Conservation (phyloP, 2,113 vertebrate genomes). For the Arvicanthis niloticus region DNA sequence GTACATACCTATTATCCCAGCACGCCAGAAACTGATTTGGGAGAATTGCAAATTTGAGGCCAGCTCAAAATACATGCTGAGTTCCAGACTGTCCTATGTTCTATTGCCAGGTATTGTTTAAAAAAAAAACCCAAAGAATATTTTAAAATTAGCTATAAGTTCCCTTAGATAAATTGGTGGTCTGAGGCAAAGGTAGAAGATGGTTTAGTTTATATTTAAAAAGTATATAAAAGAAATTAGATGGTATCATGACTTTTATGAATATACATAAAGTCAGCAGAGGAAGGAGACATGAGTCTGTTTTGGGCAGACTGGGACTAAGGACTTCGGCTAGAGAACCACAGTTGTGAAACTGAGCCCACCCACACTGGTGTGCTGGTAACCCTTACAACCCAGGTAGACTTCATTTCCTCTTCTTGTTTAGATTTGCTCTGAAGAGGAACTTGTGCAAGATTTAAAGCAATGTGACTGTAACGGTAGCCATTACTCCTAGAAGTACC, state of each 20-base stretch:
- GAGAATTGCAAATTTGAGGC: not conserved
- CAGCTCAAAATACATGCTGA: not conserved
- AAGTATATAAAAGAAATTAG: not conserved
- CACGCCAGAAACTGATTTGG: not conserved
- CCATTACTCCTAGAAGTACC: not conserved
- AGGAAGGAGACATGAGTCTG: not conserved
- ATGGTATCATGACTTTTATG: not conserved
- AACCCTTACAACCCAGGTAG: not conserved
- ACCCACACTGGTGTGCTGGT: not conserved
- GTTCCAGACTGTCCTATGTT: not conserved
- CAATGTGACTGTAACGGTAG: not conserved
- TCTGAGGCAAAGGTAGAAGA: not conserved
- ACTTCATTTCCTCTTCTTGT: not conserved
- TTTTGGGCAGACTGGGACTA: not conserved
- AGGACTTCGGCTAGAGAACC: not conserved
- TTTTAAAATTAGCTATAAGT: not conserved
- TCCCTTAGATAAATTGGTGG: not conserved
- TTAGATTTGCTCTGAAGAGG: constrained; percentile 5
- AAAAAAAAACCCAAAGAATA: not conserved
- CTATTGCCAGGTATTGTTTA: not conserved
- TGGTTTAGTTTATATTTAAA: not conserved
- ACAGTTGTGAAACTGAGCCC: not conserved
- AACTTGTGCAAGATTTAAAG: not conserved
- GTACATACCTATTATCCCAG: not conserved
- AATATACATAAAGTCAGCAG: not conserved